Conservation (phyloP, 2,797 vertebrate species). For the Gymnopithys bicolor region DNA sequence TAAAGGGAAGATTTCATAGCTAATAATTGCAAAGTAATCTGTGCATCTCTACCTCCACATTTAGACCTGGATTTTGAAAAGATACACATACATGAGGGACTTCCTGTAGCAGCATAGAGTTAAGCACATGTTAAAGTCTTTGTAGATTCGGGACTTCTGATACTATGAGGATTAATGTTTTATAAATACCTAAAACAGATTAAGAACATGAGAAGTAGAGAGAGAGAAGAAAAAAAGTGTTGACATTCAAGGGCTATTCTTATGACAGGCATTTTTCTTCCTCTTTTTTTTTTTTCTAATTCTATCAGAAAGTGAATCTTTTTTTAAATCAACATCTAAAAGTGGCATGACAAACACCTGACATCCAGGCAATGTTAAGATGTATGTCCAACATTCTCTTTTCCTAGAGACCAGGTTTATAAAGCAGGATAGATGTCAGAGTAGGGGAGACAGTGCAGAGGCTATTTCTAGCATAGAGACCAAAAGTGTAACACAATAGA, state of each 20-base stretch:
- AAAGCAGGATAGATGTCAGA: neutral
- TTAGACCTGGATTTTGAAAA: neutral
- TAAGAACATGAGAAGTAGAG: conserved; percentile 10
- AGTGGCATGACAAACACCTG: neutral
- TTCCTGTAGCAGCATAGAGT: neutral
- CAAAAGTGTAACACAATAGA: neutral
- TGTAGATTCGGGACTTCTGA: neutral
- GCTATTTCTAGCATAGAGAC: neutral
- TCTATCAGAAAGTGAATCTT: neutral
- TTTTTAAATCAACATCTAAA: neutral
- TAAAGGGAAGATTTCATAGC: neutral
- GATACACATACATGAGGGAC: neutral
- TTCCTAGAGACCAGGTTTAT: neutral
- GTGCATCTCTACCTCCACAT: neutral
- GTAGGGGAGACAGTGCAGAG: neutral
- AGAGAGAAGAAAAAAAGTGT: neutral
- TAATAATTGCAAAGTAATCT: neutral
- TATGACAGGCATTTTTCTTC: neutral
- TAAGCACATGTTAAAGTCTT: conserved; percentile 37
- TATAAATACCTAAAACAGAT: conserved; percentile 48
- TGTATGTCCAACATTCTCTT: neutral
- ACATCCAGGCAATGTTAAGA: neutral
- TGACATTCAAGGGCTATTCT: neutral
- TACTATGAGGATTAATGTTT: conserved; percentile 27
- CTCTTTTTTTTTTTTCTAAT: neutral